phyloP scores from a whole-genome alignment of 2,888 invertebrate genomes.

The Tenthredo livida region DNA sequence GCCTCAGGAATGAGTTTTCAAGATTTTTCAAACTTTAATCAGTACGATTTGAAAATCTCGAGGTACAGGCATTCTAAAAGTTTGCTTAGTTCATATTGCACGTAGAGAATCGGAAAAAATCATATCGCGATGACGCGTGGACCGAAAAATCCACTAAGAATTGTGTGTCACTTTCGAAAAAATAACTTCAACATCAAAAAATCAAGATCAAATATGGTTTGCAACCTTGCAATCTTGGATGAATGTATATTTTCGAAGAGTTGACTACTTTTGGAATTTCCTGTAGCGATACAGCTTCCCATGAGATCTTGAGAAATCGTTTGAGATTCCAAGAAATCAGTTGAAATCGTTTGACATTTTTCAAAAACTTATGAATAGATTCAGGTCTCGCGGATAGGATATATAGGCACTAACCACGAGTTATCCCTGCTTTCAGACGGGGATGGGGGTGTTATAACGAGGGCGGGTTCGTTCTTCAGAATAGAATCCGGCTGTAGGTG shows the following conservation, averaged over 20 bases:
- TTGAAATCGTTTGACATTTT: no score
- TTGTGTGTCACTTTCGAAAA: background rate
- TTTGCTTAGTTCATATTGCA: background rate
- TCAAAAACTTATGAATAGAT: no score
- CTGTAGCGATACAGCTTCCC: background rate
- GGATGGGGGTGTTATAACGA: slow-evolving; percentile 69
- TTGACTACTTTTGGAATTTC: background rate
- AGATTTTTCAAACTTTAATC: background rate
- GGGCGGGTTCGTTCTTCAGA: slow-evolving; percentile 66
- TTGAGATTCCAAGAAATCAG: no score
- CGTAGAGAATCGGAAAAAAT: background rate
- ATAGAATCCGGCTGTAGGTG: slow-evolving; percentile 69
- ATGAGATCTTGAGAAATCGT: background rate
- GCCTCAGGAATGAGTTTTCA: background rate
- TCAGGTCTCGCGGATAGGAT: background rate
- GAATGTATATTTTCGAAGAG: background rate
- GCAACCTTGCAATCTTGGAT: no score
- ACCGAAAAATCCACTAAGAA: background rate
- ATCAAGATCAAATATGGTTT: background rate
- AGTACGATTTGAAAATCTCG: background rate
- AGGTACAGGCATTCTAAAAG: background rate
- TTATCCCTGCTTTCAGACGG: slow-evolving; percentile 57
- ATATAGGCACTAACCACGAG: slow-evolving; percentile 44
- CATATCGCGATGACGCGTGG: background rate
- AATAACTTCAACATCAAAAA: background rate